Base-by-base conservation (phyloP, 2,113 vertebrate genomes). In the Gymnarchus niloticus region DNA sequence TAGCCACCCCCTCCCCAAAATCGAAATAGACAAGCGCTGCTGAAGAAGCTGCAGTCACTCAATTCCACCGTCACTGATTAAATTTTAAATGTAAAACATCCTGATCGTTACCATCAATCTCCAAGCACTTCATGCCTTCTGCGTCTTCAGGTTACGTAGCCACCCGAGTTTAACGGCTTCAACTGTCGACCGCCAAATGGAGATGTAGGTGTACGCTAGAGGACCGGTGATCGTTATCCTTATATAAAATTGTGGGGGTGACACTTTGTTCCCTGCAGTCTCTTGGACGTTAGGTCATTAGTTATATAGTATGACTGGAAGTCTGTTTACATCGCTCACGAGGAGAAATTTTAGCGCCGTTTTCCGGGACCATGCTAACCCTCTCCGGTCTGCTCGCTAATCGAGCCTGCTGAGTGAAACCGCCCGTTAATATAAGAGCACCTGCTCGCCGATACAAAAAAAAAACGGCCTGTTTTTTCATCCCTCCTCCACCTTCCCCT, bases 221-320 rank as follows among this genome's bases (percentile, higher is more conserved):
- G 41, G 33, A 1, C 9, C 3, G 46, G 23, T 2, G 23, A 23
- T 61, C 6, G 10, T 21, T 10, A 61, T 61, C 69, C 81, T 59
- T 81, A 91, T 93, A 93, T 92, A 92, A 93, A 95, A 94, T 90
- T 91, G 90, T 92, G 91, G 17, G 41, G 3, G 3, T 6, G 93
- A 92, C 91, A 93, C 92, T 92, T 94, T 89, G 92, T 80, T 89
- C 88, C 95, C 93, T 94, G 92, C 41, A 77, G 93, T 93, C 92
- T 94, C 94, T 94, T 95, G 93, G 93, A 92, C 92, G 93, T 94
- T 93, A 94, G 92, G 93, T 95, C 93, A 93, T 96, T 95, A 95
- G 94, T 93, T 94, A 93, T 93, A 93, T 92, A 93, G n/a, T n/a
- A n/a, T 94, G 93, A 89, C 91, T 93, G 94, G 92, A 93, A 91